Evolutionary conservation across 2,797 vertebrate species (phyloP), one percentile per base, ranked within the genome.

Genomic region (Melanotaenia nigrans): DNA sequence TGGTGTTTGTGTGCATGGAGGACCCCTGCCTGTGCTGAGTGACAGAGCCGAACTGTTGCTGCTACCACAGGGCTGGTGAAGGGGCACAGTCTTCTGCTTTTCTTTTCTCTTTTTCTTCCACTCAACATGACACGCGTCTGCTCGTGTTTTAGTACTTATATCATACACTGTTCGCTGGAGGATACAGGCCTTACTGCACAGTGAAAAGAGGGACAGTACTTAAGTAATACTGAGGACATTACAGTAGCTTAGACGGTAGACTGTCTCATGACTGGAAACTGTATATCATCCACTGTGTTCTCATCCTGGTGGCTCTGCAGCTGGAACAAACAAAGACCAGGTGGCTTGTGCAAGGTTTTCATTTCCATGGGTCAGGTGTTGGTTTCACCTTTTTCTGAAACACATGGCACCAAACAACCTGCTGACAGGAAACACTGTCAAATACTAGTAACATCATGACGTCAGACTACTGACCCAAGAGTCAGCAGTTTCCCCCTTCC

Each of bases 371-470:
- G 72, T 81, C 78, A 73, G 73, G 65, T 51, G 49, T 62, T 28
- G 60, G 67, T 49, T 67, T 69, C 18, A 25, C 42, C 63, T n/a
- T 16, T 18, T 3, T 22, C 14, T 7, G 60, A 49, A 56, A 49
- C 54, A 47, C 24, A 33, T 58, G 58, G 25, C 47, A 56, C 12
- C 87, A 91, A 87, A 90, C 89, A 89, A 84, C 82, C 84, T 89
- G 89, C 68, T 64, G 69, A 71, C 42, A 87, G 90, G 90, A 92
- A 81, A 86, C 90, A 86, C 89, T 89, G 55, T 89, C 86, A 87
- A 82, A 87, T 75, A 75, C 12, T 36, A 82, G 61, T 36, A 36
- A 75, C 55, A 49, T 65, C 32, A 70, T 89, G 81, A 89, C 78
- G 77, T 89, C 77, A 77, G 75, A 70, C 38, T 40, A n/a, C 38